Percentiles rank a stretch among this genome's conserved stretches.
phyloP scores from a whole-genome alignment of 92 coral and sea anemone species.

The Bergia sp. region DNA sequence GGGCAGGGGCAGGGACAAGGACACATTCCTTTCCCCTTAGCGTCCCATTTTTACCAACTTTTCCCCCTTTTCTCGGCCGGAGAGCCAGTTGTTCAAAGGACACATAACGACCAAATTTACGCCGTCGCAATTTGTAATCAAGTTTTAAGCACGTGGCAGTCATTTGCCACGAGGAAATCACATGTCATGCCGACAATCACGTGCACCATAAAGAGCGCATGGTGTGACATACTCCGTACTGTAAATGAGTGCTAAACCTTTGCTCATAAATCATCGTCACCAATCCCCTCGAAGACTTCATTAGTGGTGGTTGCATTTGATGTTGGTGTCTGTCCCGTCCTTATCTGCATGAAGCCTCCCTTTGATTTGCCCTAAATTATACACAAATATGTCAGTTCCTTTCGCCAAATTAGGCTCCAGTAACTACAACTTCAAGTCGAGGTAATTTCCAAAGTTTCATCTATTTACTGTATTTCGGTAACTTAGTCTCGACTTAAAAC shows the following conservation, averaged over 20 bases:
- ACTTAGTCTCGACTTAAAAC: too few relatives aligned
- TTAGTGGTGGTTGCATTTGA: constrained; percentile 70
- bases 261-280: constrained; percentile 86
- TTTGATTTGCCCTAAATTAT: constrained; percentile 24
- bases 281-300: constrained; percentile 93
- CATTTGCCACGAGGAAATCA: neutral
- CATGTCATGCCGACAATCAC: neutral
- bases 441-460: too few relatives aligned
- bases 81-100: neutral
- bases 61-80: neutral
- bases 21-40: too few relatives aligned
- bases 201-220: too few relatives aligned
- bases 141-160: neutral
- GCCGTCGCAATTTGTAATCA: neutral
- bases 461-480: too few relatives aligned
- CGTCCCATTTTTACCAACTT: neutral
- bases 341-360: constrained; percentile 36
- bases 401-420: too few relatives aligned
- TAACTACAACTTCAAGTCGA: too few relatives aligned
- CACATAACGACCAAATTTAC: neutral
- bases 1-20: too few relatives aligned
- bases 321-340: constrained; percentile 16
- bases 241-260: neutral
- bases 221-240: neutral
- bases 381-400: neutral